A percentile compares a stretch with the other conserved stretches of the same genome.
Conservation (phyloP, 2,797 vertebrate genomes). For the Chromobotia macracanthus region DNA sequence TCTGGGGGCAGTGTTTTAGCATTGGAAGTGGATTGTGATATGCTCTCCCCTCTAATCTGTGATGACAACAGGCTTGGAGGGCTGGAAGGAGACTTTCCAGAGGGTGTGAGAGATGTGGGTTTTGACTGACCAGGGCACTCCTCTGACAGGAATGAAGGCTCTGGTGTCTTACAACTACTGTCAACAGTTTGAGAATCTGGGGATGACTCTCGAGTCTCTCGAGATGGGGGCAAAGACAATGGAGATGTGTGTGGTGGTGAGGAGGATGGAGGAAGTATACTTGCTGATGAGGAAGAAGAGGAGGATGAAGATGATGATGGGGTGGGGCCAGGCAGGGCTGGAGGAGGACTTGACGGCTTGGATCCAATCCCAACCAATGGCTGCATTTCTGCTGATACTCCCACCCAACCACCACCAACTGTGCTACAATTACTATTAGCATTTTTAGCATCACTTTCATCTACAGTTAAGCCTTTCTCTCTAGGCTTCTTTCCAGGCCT, state of each 20-base stretch:
- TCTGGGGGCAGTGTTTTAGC: slow-evolving; percentile 72
- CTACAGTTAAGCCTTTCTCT: slow-evolving; percentile 63
- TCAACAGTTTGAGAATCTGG: slow-evolving; percentile 93
- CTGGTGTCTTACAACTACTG: slow-evolving; percentile 91
- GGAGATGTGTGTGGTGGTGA: slow-evolving; percentile 83
- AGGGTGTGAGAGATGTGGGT: slow-evolving; percentile 50
- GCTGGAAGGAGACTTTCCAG: slow-evolving; percentile 66
- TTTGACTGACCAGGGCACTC: slow-evolving; percentile 74
- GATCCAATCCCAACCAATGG: slow-evolving; percentile 61
- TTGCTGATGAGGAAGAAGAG: slow-evolving; percentile 78
- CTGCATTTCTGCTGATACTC: slow-evolving; percentile 66
- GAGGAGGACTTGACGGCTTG: slow-evolving; percentile 74
- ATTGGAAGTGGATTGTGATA: slow-evolving; percentile 64
- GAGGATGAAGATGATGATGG: slow-evolving; percentile 79
- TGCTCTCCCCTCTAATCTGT: slow-evolving; percentile 61
- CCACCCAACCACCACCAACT: slow-evolving; percentile 66
- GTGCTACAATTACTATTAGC: slow-evolving; percentile 60
- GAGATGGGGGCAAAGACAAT: slow-evolving; percentile 71
- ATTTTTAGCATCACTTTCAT: slow-evolving; percentile 49
- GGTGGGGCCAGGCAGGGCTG: slow-evolving; percentile 67
- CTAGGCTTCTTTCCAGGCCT: slow-evolving; percentile 74
- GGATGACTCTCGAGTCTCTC: slow-evolving; percentile 82
- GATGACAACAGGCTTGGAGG: slow-evolving; percentile 64
- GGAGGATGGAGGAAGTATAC: slow-evolving; percentile 74
- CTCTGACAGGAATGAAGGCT: slow-evolving; percentile 83